A percentile compares a stretch with the other conserved stretches of the same genome.
Conservation (phyloP, 2,888 invertebrate species). For the Choristoneura rosaceana region DNA sequence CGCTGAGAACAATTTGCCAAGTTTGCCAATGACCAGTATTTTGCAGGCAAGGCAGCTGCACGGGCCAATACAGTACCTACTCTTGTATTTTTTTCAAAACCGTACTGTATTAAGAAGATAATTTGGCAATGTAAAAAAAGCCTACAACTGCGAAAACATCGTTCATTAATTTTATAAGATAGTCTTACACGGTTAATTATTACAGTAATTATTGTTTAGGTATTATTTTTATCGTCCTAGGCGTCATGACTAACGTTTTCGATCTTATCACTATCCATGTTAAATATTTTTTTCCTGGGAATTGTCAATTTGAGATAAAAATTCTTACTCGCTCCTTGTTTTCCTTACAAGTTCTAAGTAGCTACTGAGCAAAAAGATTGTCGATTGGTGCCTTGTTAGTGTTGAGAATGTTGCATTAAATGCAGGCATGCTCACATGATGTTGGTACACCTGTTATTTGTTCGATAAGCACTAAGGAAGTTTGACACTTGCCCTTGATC, state of each 20-base stretch:
- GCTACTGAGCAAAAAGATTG: not conserved
- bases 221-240: not conserved
- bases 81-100: not conserved
- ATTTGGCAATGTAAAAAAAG: not conserved
- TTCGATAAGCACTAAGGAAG: too few species aligned
- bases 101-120: not conserved
- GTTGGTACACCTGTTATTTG: too few species aligned
- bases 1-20: conserved; percentile 33
- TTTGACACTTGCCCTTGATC: too few species aligned
- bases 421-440: too few species aligned
- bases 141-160: too few species aligned
- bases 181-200: too few species aligned
- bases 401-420: too few species aligned
- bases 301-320: not conserved
- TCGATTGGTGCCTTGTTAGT: not conserved
- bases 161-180: too few species aligned
- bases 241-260: not conserved
- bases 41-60: conserved; percentile 26
- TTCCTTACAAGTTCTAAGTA: not conserved
- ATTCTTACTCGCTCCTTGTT: not conserved
- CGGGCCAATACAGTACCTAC: not conserved
- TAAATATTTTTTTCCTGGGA: not conserved
- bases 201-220: too few species aligned
- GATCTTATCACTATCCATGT: not conserved
- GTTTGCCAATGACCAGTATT: conserved; percentile 5